A percentile compares a stretch with the other conserved stretches of the same genome.
Evolutionary conservation across 1,140 invertebrate genomes (phyloP).

Genomic region (Pararge aegeria): DNA sequence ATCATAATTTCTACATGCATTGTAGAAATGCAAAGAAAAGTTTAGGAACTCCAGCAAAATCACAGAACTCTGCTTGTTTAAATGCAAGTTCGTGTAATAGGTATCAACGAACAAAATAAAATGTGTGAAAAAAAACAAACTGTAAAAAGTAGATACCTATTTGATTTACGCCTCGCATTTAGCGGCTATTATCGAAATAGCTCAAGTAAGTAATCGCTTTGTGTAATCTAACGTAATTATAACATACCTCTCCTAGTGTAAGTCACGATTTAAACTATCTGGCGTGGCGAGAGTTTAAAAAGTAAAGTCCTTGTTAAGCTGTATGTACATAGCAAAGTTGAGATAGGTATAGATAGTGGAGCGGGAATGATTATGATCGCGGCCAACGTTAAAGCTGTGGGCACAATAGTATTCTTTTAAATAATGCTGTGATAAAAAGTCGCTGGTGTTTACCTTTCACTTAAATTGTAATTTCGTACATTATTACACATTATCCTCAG

Average conservation of each 20-base stretch:
- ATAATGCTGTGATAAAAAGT: not conserved
- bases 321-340: constrained; percentile 38
- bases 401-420: constrained; percentile 29
- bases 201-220: constrained; percentile 45
- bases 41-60: no score
- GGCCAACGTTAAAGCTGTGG: constrained; percentile 39
- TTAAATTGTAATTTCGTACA: no score
- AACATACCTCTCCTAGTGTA: constrained; percentile 63
- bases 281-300: constrained; percentile 58
- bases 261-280: constrained; percentile 74
- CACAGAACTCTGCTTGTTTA: not conserved
- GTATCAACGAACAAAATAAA: constrained; percentile 2
- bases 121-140: constrained; percentile 24
- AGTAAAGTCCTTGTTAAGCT: constrained; percentile 45
- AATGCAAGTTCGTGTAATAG: not conserved
- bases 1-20: no score
- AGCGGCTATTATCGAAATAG: constrained; percentile 48
- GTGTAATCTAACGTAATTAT: constrained; percentile 73
- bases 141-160: no score
- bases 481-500: no score
- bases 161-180: constrained; percentile 31
- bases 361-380: constrained; percentile 66
- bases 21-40: no score
- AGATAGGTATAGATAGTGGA: constrained; percentile 56
- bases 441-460: no score